These are phyloP conservation scores for Conchocele bisecta DNA, from an alignment of 2,888 invertebrate species.

Conservation along the genomic window DNA sequence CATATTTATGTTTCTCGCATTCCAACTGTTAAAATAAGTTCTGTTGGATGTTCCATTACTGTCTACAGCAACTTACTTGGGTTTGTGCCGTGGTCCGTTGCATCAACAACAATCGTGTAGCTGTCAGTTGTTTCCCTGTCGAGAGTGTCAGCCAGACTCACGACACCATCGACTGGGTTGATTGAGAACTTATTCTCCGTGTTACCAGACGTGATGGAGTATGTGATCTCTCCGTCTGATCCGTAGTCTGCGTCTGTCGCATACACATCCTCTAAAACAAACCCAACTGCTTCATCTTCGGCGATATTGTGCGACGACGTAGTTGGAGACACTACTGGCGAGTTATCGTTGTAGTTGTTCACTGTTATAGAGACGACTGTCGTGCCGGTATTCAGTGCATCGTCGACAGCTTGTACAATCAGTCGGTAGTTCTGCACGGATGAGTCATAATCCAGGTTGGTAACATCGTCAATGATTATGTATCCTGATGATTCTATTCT, in stretches of 20 bases:
- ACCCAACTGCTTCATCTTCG: slow-evolving; percentile 51
- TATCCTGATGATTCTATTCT: slow-evolving; percentile 57
- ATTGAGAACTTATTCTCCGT: slow-evolving; percentile 39
- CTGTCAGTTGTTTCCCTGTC: slow-evolving; percentile 63
- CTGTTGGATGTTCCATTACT: not conserved
- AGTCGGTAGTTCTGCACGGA: slow-evolving; percentile 53
- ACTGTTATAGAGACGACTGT: slow-evolving; percentile 60
- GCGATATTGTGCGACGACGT: slow-evolving; percentile 46
- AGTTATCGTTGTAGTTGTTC: slow-evolving; percentile 62
- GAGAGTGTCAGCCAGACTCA: slow-evolving; percentile 52
- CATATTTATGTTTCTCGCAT: no score
- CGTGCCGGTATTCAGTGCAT: slow-evolving; percentile 65
- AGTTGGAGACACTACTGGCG: slow-evolving; percentile 53
- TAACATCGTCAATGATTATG: slow-evolving; percentile 61
- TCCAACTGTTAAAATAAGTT: not conserved
- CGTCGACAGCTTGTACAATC: slow-evolving; percentile 85
- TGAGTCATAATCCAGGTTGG: slow-evolving; percentile 71
- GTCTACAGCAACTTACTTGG: slow-evolving; percentile 39
- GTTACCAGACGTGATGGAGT: slow-evolving; percentile 54
- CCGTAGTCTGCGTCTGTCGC: slow-evolving; percentile 68
- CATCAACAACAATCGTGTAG: slow-evolving; percentile 57
- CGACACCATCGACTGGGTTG: slow-evolving; percentile 59
- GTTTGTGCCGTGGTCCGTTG: slow-evolving; percentile 52
- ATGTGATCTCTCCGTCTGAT: slow-evolving; percentile 61
- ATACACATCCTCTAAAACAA: slow-evolving; percentile 53